Base-by-base conservation (phyloP, 2,888 invertebrate species). In the Arrhopalites spinosus region DNA sequence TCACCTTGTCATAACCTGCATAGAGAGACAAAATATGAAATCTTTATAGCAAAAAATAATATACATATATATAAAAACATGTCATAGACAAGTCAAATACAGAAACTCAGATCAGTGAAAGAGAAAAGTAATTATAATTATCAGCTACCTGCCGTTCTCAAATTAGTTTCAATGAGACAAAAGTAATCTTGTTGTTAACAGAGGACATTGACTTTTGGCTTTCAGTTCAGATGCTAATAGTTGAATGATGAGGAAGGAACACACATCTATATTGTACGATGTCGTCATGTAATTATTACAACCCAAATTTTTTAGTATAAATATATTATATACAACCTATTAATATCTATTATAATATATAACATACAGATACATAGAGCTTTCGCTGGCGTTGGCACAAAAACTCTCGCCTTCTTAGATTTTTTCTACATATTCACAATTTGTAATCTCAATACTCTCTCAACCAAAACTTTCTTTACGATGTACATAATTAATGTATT, bases 341-440 rank as follows among this genome's bases (percentile, higher is more conserved):
- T 36, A 36, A 36, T 36, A 36, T 36, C 3, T 11, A 36, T 36
- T 36, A 36, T 36, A 36, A 3, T 36, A 36, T 36, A 36, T 36
- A 36, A 50, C n/a, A 50, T 50, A 50, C 17, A 50, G 50, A 50
- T 5, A n/a, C 2, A 50, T 2, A 50, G 50, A 50, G 50, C 50
- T 50, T 50, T 50, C 50, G 50, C 50, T n/a, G 50, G 50, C 50
- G 50, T 50, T 50, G 17, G 50, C 50, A 50, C 15, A 50, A 50
- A n/a, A 50, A n/a, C 50, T 50, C 17, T 50, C 15, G 50, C 50
- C 50, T 50, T 50, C n/a, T 2, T 50, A 50, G 50, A 50, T 50
- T 50, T 50, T 50, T 50, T 50, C 50, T 50, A 50, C n/a, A 50
- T 50, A 50, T 50, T n/a, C 15, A 13, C 15, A 50, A 50, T n/a